Evolutionary conservation across 2,888 invertebrate species (phyloP), one percentile per base, ranked within the genome.

Genomic region (Malthinus flaveolus): DNA sequence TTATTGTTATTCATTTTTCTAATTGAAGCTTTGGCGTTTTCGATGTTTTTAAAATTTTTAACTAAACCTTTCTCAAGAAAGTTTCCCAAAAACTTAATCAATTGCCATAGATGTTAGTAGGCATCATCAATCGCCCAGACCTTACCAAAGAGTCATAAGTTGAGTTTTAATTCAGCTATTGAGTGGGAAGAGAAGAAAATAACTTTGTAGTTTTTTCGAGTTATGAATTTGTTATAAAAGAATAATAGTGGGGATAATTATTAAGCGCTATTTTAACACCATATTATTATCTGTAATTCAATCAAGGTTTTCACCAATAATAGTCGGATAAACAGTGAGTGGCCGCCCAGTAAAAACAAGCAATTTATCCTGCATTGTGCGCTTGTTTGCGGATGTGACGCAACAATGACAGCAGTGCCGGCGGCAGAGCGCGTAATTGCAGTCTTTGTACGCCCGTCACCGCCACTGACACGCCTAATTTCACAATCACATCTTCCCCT

Each of bases 401-500:
- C 68, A 72, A 73, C 73, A 75, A 73, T 73, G 71, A 70, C 69
- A 68, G 73, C 70, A 66, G 68, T 72, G 74, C 69, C 72, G 73
- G 77, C 75, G 76, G 71, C 75, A 73, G 73, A 73, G 73, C 77
- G 75, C 74, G 77, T 79, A 78, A 79, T 78, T 78, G 78, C 75
- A 69, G 71, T 71, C 73, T 76, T 79, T 79, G 78, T 79, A 69
- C 67, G 65, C 70, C 75, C 76, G 79, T 79, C 79, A 79, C 68
- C 70, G 68, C 72, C 79, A 79, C 76, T 75, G 75, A 75, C 75
- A 78, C 78, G 79, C 78, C 79, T 78, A 79, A 79, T 79, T 79
- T 79, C 75, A 75, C 77, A 72, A 74, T 74, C 71, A 67, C 68
- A 61, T 63, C 63, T 65, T 63, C 69, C 67, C 65, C 64, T 59